Base-by-base conservation (phyloP, 1,140 invertebrate genomes). In the Ridgeia piscesae region DNA sequence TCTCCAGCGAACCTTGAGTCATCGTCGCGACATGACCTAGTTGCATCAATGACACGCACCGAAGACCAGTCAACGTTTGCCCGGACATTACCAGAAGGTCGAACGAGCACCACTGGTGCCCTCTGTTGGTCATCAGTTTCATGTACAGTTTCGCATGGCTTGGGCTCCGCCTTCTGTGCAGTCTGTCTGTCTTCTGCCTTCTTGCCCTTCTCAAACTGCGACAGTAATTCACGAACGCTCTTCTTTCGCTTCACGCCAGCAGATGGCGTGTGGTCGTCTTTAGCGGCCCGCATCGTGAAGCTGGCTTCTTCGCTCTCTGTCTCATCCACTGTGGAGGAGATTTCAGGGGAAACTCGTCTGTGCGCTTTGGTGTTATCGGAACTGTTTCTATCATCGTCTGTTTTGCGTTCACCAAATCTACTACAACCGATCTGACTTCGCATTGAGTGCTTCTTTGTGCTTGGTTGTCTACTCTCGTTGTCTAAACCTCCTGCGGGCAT, bases 221-320 rank as follows among this genome's bases (percentile, higher is more conserved):
- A 92, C 92, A 92, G 33, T 33, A 92, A 88, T 42, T 90, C 88
- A 34, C 89, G 34, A 14, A 92, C 89, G 42, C 92, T 92, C 89
- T 92, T 92, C 88, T 92, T 92, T 35, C 92, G 8, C 58, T 92
- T 92, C 92, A 92, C 92, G 17, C 58, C 58, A 77, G 11, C 17
- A 77, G 58, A 77, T 77, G 58, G 58, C 58, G 58, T 58, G 33
- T 33, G n/a, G 50, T 34, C 50, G 6, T 77, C 35, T 35, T 35
- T 91, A 35, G 35, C 89, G 27, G 35, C 17, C 31, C 34, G 35
- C 34, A 91, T 91, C 27, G 33, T 42, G 2, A 91, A 91, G 6
- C 58, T 42, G 9, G 91, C 42, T 35, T 91, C 91, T n/a, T 91
- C 91, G 9, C 42, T 91, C 31, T 35, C 34, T 14, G 34, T 9